Percentiles rank a stretch among this genome's conserved stretches.
Evolutionary conservation across 2,113 vertebrate genomes (phyloP).

Genomic region (Tetrax tetrax): DNA sequence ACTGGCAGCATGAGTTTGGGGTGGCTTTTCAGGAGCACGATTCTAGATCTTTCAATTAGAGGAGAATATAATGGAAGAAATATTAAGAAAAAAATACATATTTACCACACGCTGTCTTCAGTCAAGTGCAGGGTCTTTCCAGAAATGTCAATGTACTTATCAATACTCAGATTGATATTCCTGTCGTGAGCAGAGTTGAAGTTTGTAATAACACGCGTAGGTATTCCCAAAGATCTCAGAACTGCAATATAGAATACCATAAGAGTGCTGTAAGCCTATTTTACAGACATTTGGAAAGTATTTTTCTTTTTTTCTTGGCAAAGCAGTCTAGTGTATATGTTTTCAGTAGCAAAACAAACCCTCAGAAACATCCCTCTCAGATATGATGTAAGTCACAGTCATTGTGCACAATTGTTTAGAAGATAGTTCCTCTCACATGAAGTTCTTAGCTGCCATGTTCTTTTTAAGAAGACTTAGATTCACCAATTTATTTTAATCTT

Average conservation of each 20-base stretch:
- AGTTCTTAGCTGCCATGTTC: not conserved
- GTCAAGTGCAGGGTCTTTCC: constrained; percentile 44
- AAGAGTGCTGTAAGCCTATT: not conserved
- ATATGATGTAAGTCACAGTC: not conserved
- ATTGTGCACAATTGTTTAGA: not conserved
- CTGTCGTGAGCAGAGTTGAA: constrained; percentile 70
- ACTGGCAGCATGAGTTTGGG: not conserved
- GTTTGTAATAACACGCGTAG: constrained; percentile 61
- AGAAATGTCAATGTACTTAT: constrained; percentile 59
- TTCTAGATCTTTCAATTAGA: not conserved
- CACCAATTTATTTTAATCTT: not conserved
- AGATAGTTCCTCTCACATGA: not conserved
- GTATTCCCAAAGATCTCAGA: constrained; percentile 65
- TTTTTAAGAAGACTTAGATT: not conserved
- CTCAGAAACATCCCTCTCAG: not conserved
- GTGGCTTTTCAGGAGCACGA: not conserved
- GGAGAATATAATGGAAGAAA: not conserved
- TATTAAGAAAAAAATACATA: not conserved
- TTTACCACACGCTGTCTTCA: constrained; percentile 62
- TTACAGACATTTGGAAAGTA: not conserved
- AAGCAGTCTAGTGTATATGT: not conserved
- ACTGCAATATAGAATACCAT: constrained; percentile 26
- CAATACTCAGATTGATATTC: constrained; percentile 56
- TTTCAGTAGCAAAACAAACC: not conserved
- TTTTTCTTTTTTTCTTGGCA: not conserved